A percentile compares a stretch with the other conserved stretches of the same genome.
These are phyloP conservation scores for Holothuria leucospilota DNA, from an alignment of 53 echinoderm and acorn worm genomes.

Conservation along the genomic window DNA sequence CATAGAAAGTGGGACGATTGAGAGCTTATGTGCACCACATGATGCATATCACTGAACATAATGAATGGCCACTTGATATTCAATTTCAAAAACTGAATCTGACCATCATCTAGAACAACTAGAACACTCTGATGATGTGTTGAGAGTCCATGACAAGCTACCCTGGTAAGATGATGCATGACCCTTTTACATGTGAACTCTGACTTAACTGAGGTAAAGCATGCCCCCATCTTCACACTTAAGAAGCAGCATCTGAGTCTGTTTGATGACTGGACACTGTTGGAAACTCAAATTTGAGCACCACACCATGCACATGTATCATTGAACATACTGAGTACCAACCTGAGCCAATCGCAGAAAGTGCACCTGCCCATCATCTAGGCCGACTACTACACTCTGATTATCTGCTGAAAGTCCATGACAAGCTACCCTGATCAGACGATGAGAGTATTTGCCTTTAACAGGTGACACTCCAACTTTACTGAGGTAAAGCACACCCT, in stretches of 20 bases:
- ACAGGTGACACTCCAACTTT: constrained; percentile 60
- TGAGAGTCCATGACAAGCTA: constrained; percentile 74
- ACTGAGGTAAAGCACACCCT: constrained; percentile 67
- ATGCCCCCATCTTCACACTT: constrained; percentile 57
- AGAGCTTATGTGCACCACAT: too few relatives aligned
- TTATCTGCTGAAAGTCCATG: constrained; percentile 79
- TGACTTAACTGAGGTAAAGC: constrained; percentile 59
- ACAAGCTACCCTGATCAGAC: constrained; percentile 64
- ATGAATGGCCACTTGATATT: not conserved
- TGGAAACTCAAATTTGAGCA: too few relatives aligned
- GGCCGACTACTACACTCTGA: constrained; percentile 75
- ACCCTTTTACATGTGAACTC: constrained; percentile 57
- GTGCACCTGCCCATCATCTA: constrained; percentile 77
- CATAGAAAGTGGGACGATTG: too few relatives aligned
- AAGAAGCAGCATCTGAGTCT: constrained; percentile 47
- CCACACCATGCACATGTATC: not conserved
- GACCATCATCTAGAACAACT: constrained; percentile 78
- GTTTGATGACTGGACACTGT: not conserved
- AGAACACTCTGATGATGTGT: constrained; percentile 69
- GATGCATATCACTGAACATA: not conserved
- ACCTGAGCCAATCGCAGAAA: constrained; percentile 64
- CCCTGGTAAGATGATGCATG: constrained; percentile 67
- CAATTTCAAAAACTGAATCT: constrained; percentile 71
- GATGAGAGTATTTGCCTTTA: constrained; percentile 70
- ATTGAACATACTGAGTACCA: not conserved